These are phyloP conservation scores for Colistium nudipinnis DNA, from an alignment of 2,113 vertebrate species.

Conservation along the genomic window DNA sequence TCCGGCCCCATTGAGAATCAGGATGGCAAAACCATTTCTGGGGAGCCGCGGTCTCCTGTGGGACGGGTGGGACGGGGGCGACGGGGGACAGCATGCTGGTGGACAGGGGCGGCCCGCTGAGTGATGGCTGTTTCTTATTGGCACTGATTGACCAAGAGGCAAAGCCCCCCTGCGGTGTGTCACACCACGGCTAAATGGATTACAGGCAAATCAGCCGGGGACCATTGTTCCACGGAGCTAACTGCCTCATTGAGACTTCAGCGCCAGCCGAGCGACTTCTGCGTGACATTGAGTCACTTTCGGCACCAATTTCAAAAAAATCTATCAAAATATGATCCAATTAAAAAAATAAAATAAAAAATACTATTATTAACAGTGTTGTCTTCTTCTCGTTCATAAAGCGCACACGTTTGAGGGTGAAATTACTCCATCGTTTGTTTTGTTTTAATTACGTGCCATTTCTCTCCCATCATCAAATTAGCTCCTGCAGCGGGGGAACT, in stretches of 20 bases:
- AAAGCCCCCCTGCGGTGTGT: constrained; percentile 73
- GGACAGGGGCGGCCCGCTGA: constrained; percentile 77
- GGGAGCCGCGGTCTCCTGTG: constrained; percentile 64
- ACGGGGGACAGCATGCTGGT: constrained; percentile 76
- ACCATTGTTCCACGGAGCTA: constrained; percentile 53
- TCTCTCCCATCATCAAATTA: constrained; percentile 66
- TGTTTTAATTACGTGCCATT: constrained; percentile 73
- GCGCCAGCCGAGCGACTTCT: constrained; percentile 46
- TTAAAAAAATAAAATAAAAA: no score
- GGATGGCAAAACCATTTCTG: constrained; percentile 69
- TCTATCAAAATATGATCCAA: constrained; percentile 2
- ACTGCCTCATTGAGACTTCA: constrained; percentile 56
- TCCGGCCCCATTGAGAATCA: constrained; percentile 67
- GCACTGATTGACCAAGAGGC: constrained; percentile 73
- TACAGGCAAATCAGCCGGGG: constrained; percentile 68
- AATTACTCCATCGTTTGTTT: constrained; percentile 60
- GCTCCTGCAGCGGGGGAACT: constrained; percentile 51
- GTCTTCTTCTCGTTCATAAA: constrained; percentile 14
- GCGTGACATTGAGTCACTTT: constrained; percentile 38
- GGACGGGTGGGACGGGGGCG: constrained; percentile 71
- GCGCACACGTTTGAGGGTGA: constrained; percentile 7
- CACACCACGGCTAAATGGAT: constrained; percentile 75
- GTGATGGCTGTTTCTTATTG: constrained; percentile 75
- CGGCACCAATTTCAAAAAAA: constrained; percentile 10
- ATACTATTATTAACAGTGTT: constrained; percentile 4